Evolutionary conservation across 2,888 invertebrate species (phyloP), one percentile per base, ranked within the genome.

Genomic region (Agonum fuliginosum): DNA sequence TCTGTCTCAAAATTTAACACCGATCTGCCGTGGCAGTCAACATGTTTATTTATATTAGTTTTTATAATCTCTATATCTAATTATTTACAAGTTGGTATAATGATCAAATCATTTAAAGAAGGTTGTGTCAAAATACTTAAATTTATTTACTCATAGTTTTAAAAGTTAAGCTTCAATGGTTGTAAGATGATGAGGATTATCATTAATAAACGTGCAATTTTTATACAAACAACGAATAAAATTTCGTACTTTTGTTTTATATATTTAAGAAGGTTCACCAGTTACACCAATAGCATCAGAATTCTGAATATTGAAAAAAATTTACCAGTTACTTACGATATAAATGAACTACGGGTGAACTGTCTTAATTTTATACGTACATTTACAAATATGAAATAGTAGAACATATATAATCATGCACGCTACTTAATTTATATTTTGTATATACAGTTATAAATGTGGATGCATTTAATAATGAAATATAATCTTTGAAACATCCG

Each of bases 201-300:
- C 27, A 24, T 54, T 30, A 54, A 54, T 54, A 37, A 72, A 54
- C 51, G 72, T 72, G 72, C 72, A 72, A 72, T 72, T 72, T 72
- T 34, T 54, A 67, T 67, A 51, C 37, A 72, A 72, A 72, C 72
- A 72, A 72, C 72, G 72, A 72, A 72, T 30, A 34, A 48, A 30
- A 27, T 48, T 72, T 30, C 72, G 51, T 72, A 54, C 19, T 51
- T 67, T 41, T 30, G n/a, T 62, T 67, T 67, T 37, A 41, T 67
- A 14, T 65, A 65, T 34, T 67, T 27, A 67, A n/a, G n/a, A n/a
- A n/a, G n/a, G n/a, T n/a, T n/a, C n/a, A n/a, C n/a, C n/a, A n/a
- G n/a, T n/a, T n/a, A n/a, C n/a, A n/a, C n/a, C n/a, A n/a, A n/a
- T n/a, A n/a, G n/a, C n/a, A n/a, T n/a, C n/a, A n/a, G n/a, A n/a